Percentiles rank a stretch among this genome's conserved stretches.
These are phyloP conservation scores for Drosophila seguyi DNA, from an alignment of 1,140 invertebrate genomes.

Conservation along the genomic window DNA sequence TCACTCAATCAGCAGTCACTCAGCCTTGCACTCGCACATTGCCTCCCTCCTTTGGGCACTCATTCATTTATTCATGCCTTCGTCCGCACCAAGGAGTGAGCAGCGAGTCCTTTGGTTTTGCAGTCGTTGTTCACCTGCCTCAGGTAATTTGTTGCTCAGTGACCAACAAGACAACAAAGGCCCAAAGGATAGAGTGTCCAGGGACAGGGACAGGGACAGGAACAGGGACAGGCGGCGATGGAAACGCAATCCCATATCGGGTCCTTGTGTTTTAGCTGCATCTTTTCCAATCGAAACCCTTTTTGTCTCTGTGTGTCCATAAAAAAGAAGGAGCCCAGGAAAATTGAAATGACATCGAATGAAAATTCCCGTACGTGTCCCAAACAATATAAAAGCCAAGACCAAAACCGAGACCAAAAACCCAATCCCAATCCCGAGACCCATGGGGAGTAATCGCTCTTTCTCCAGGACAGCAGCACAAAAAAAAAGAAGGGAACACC, in stretches of 20 bases:
- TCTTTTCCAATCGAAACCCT: slow-evolving; percentile 75
- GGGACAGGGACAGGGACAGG: slow-evolving; percentile 30
- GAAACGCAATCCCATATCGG: slow-evolving; percentile 54
- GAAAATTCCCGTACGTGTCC: slow-evolving; percentile 80
- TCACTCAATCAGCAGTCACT: slow-evolving; percentile 22
- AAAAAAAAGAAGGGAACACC: slow-evolving; percentile 10
- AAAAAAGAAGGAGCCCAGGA: slow-evolving; percentile 62
- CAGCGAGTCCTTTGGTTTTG: slow-evolving; percentile 10
- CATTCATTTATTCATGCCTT: slow-evolving; percentile 34
- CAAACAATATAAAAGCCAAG: slow-evolving; percentile 70
- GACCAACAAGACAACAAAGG: slow-evolving; percentile 58
- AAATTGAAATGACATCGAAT: slow-evolving; percentile 83
- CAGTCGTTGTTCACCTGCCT: slow-evolving; percentile 68
- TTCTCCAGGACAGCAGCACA: slow-evolving; percentile 15
- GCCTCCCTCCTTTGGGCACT: slow-evolving; percentile 4
- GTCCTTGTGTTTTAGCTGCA: slow-evolving; percentile 51
- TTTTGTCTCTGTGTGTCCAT: slow-evolving; percentile 77
- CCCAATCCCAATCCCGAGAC: slow-evolving; percentile 47
- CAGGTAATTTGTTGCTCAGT: slow-evolving; percentile 79
- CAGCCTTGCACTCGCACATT: slow-evolving; percentile 21
- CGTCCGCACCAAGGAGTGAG: slow-evolving; percentile 1
- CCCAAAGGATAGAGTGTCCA: slow-evolving; percentile 15
- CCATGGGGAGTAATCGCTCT: slow-evolving; percentile 66
- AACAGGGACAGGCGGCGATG: slow-evolving; percentile 18
- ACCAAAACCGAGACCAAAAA: slow-evolving; percentile 41